Evolutionary conservation across 2,797 vertebrate genomes (phyloP).

Genomic region (Hipposideros larvatus): DNA sequence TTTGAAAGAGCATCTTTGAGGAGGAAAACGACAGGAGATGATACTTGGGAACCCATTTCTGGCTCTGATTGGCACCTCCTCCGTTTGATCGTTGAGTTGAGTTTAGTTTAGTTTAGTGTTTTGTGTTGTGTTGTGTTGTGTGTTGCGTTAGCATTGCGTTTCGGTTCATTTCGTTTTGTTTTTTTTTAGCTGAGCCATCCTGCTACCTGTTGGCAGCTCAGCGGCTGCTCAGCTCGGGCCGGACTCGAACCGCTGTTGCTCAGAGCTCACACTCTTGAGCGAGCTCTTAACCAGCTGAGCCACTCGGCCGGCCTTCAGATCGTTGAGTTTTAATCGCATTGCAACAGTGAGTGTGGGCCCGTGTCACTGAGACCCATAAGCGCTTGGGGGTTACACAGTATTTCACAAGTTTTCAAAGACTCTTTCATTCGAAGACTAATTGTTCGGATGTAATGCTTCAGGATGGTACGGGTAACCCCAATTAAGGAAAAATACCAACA

Average conservation of each 20-base stretch:
- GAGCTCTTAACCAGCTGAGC: too few relatives aligned
- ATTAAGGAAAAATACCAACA: fast-evolving
- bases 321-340: fast-evolving
- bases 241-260: too few relatives aligned
- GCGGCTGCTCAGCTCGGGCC: too few relatives aligned
- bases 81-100: fast-evolving
- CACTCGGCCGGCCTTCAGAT: too few relatives aligned
- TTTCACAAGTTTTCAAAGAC: background rate
- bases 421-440: background rate
- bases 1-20: background rate
- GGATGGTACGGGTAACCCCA: fast-evolving
- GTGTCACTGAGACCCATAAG: fast-evolving
- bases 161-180: too few relatives aligned
- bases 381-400: fast-evolving
- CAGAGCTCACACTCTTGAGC: too few relatives aligned
- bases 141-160: too few relatives aligned
- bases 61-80: background rate
- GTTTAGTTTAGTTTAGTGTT: too few relatives aligned
- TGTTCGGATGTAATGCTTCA: background rate
- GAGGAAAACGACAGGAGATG: background rate
- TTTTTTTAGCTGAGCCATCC: too few relatives aligned
- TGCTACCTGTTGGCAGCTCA: too few relatives aligned
- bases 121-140: too few relatives aligned
- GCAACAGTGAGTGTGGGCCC: fast-evolving
- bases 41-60: fast-evolving